A percentile compares a stretch with the other conserved stretches of the same genome.
Evolutionary conservation across 2,888 invertebrate species (phyloP).

Genomic region (Drosophila percnosoma): DNA sequence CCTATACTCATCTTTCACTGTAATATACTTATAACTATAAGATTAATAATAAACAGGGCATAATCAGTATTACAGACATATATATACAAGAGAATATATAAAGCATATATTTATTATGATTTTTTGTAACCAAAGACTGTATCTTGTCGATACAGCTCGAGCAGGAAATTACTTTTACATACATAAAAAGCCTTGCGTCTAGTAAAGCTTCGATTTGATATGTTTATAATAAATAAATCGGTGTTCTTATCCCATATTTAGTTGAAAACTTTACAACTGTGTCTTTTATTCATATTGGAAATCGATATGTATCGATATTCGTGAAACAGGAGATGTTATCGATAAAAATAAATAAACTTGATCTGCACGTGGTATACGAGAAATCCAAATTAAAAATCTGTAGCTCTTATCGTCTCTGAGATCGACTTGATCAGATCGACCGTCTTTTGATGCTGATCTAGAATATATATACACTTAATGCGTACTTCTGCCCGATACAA

Average conservation of each 20-base stretch:
- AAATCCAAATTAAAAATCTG: neutral
- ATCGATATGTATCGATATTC: neutral
- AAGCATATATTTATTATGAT: neutral
- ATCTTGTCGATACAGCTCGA: no score
- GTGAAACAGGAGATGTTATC: neutral
- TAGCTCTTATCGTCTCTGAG: neutral
- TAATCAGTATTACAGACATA: neutral
- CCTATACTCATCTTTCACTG: no score
- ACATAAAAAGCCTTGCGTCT: accelerated
- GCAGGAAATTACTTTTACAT: no score
- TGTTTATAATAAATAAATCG: accelerated
- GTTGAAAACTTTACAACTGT: neutral
- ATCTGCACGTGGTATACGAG: neutral
- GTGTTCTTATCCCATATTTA: accelerated
- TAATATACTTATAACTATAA: no score
- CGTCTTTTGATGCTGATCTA: neutral
- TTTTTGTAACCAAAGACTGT: no score
- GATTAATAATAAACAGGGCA: no score
- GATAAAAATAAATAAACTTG: neutral
- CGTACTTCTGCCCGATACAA: neutral
- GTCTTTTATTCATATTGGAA: neutral
- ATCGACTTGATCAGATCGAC: neutral
- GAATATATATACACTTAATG: neutral
- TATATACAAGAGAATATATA: no score
- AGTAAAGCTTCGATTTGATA: neutral